These are phyloP conservation scores for Pristionchus arcanus DNA, from an alignment of 2,888 invertebrate species.

Conservation along the genomic window DNA sequence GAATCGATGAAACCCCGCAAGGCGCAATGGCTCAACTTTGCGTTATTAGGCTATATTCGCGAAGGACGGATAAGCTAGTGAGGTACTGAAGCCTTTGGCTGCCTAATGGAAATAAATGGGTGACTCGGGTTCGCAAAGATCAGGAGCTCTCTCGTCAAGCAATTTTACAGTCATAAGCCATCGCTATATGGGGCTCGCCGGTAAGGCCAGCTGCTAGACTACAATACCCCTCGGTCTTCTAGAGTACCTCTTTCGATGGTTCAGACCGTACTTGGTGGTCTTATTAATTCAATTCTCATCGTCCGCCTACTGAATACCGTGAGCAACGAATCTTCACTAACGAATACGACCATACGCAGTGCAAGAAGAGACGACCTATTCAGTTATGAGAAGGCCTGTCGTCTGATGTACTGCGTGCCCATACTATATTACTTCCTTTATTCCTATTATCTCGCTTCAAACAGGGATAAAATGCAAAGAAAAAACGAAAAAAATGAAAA, in stretches of 20 bases:
- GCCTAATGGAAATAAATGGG: background rate
- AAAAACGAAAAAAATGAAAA: too few species aligned
- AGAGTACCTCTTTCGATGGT: too few species aligned
- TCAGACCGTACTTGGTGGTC: background rate
- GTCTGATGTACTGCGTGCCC: background rate
- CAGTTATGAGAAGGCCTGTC: background rate
- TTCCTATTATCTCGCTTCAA: background rate
- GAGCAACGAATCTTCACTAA: constrained; percentile 7
- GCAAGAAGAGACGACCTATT: background rate
- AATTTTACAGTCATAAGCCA: too few species aligned
- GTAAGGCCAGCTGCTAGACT: background rate
- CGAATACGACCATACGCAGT: background rate
- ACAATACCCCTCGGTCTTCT: too few species aligned
- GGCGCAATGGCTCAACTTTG: background rate
- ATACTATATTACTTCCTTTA: background rate
- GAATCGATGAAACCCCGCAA: constrained; percentile 41
- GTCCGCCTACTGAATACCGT: background rate
- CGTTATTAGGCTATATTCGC: background rate
- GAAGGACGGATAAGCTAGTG: background rate
- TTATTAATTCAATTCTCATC: background rate
- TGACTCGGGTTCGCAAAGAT: background rate
- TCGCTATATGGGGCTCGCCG: too few species aligned
- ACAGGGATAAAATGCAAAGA: too few species aligned
- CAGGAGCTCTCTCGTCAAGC: background rate
- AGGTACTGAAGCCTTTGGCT: background rate